Base-by-base conservation (phyloP, 2,888 invertebrate species). In the Colletes collaris region DNA sequence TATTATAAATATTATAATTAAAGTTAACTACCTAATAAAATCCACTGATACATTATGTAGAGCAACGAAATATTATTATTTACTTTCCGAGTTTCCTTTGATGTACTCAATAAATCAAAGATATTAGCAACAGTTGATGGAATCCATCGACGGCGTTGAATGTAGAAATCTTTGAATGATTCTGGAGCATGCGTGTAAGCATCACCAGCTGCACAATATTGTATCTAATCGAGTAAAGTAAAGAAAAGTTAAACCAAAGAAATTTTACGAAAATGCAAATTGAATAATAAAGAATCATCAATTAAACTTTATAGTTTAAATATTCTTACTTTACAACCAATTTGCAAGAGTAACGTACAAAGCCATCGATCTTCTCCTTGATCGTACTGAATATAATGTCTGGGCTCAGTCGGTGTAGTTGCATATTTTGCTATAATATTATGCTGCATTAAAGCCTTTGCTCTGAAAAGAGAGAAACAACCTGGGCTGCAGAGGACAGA, bases 301-400 rank as follows among this genome's bases (percentile, higher is more conserved):
- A 40, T 46, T 44, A 6, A 52, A 13, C 44, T 10, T 19, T 0
- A 52, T 50, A 58, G 44, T 40, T 13, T 0, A 35, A 27, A 58
- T 60, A 50, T 60, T 68, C 86, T 82, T 78, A 91, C 96, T 35
- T 97, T 95, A 90, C 97, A 98, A 0, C 98, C 98, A 86, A 97
- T 95, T 92, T 99, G 99, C 0, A 99, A 94, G 0, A 99, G 94
- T 67, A 99, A 93, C 0, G 99, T 99, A 92, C 99, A 99, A 7
- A 99, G 93, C 99, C 99, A 99, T 82, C 99, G 95, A 93, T 99
- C 99, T 92, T 99, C 99, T n/a, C 98, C 98, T 94, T 98, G 98
- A 95, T 98, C 98, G 90, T 97, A 98, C 91, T 98, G 98, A 27
- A 98, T 97, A 89, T 96, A 97, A 93, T 98, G 97, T 81, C 96